Base-by-base conservation (phyloP, 2,888 invertebrate species). In the Noctua pronuba region DNA sequence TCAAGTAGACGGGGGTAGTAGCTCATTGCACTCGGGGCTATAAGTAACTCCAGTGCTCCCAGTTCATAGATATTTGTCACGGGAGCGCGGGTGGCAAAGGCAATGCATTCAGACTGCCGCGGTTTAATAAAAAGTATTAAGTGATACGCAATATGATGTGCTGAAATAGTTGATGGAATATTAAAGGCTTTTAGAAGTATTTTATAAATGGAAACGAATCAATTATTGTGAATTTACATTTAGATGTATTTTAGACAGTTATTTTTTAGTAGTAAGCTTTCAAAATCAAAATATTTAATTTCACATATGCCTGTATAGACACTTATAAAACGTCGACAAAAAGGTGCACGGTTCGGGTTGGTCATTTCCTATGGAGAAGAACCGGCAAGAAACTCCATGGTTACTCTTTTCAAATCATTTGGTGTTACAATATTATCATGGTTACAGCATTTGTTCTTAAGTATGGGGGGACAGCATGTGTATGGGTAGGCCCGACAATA, bases 51-150 rank as follows among this genome's bases (percentile, higher is more conserved):
- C 24, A 18, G 58, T 6, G 68, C 62, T 52, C 60, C 67, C 44
- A 73, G 75, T 83, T 75, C 85, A 75, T 75, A 78, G 79, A 77
- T 80, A 85, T 86, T 85, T 87, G 77, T 87, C 83, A 83, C 72
- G 64, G 38, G 38, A 49, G 55, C 64, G 64, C 65, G 70, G 75
- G 77, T 83, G 70, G 84, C 75, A 71, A 66, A 74, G 76, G 84
- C 71, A 60, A 46, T 76, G 76, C 46, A 65, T 70, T 67, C 52
- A 64, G 31, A 70, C 73, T 71, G 72, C 52, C 73, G 41, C 49
- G 46, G 31, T 49, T 82, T 82, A 49, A 62, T 74, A 78, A 69
- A 75, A 74, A 66, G 28, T 73, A 52, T 75, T 73, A 64, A 21
- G 38, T 44, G 35, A 13, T 16, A 28, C 24, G 21, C 24, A 5